These are phyloP conservation scores for Sebastes oblongus DNA, from an alignment of 2,797 vertebrate species.

Conservation along the genomic window DNA sequence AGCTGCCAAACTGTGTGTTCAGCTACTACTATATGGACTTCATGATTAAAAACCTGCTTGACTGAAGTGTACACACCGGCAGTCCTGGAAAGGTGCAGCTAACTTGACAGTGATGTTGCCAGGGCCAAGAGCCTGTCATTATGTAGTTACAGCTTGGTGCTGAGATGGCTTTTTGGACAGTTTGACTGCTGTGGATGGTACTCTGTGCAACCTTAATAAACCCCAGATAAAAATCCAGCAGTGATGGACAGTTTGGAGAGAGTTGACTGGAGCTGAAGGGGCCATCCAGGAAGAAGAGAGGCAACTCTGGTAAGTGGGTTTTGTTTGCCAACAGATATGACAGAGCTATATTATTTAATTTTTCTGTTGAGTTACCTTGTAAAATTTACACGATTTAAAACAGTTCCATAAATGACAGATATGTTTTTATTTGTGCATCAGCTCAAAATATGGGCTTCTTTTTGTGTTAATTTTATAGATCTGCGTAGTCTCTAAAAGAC, in stretches of 20 bases:
- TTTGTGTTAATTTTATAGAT: neutral
- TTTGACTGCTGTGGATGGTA: constrained; percentile 29
- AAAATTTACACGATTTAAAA: neutral
- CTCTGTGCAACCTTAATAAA: constrained; percentile 24
- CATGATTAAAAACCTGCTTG: constrained; percentile 21
- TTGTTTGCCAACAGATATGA: neutral
- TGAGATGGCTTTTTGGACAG: constrained; percentile 6
- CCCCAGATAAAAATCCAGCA: constrained; percentile 14
- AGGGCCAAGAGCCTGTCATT: constrained; percentile 17
- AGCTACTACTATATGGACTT: neutral
- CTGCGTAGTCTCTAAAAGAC: constrained; percentile 19
- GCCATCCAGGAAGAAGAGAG: constrained; percentile 5
- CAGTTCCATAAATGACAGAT: neutral
- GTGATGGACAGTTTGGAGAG: constrained; percentile 4
- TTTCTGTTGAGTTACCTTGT: neutral
- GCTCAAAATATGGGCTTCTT: neutral
- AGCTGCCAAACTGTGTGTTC: constrained; percentile 7
- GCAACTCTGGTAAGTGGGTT: constrained; percentile 5
- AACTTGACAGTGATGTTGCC: constrained; percentile 24
- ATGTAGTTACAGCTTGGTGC: constrained; percentile 20
- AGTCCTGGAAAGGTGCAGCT: neutral
- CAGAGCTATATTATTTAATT: neutral
- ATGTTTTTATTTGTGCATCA: neutral
- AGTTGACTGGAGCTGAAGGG: constrained; percentile 7
- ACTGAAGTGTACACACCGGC: constrained; percentile 1